These are phyloP conservation scores for Siniperca chuatsi DNA, from an alignment of 2,113 vertebrate species.

Conservation along the genomic window DNA sequence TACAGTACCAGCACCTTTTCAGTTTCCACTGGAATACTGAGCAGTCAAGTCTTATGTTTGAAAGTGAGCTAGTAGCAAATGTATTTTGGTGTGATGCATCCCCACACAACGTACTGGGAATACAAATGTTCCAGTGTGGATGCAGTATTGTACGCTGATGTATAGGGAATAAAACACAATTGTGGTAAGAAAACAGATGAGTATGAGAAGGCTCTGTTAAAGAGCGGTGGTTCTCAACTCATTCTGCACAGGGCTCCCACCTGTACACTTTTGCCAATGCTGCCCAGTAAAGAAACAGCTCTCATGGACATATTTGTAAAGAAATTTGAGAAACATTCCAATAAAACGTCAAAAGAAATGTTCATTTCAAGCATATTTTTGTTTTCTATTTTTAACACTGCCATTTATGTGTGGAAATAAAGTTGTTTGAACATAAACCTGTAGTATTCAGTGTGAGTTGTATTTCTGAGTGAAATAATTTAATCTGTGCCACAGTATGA, in stretches of 20 bases:
- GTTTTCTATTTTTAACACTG: constrained; percentile 43
- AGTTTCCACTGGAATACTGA: constrained; percentile 21
- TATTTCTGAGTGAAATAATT: neutral
- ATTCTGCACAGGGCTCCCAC: neutral
- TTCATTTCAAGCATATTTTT: constrained; percentile 23
- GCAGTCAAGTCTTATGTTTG: constrained; percentile 18
- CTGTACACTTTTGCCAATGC: constrained; percentile 5
- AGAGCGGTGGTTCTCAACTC: neutral
- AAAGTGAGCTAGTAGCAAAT: constrained; percentile 4
- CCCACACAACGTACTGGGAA: constrained; percentile 9
- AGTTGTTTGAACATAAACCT: constrained; percentile 39
- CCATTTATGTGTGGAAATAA: constrained; percentile 62
- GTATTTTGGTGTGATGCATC: constrained; percentile 22
- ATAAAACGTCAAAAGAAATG: constrained; percentile 43
- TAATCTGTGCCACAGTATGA: neutral
- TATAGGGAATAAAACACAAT: neutral
- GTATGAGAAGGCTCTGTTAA: constrained; percentile 1
- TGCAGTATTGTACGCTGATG: constrained; percentile 10
- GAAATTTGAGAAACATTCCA: constrained; percentile 70
- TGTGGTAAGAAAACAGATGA: constrained; percentile 17
- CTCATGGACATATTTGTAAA: constrained; percentile 40
- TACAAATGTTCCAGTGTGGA: constrained; percentile 31
- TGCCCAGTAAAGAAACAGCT: constrained; percentile 19
- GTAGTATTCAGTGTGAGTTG: neutral
- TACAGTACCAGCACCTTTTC: constrained; percentile 6